These are phyloP conservation scores for Naja naja DNA, from an alignment of 2,113 vertebrate genomes.

Conservation along the genomic window DNA sequence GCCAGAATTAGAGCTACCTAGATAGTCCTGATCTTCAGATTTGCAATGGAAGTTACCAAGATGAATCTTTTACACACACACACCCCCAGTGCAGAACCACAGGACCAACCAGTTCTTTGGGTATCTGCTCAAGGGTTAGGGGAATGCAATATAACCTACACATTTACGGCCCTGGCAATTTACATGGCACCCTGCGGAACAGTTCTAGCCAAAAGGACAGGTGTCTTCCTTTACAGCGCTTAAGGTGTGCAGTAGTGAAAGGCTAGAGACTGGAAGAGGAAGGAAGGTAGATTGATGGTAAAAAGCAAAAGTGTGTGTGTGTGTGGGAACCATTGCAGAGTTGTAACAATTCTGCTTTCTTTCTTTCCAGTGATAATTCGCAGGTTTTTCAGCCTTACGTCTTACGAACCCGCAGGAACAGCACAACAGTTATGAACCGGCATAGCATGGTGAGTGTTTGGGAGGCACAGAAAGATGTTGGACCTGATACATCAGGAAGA, in stretches of 20 bases:
- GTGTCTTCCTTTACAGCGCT: not conserved
- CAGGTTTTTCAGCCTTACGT: slow-evolving; percentile 90
- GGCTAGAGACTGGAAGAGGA: no score
- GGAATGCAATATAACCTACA: not conserved
- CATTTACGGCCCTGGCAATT: not conserved
- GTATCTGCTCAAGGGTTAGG: not conserved
- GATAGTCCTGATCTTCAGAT: not conserved
- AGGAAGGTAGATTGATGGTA: not conserved
- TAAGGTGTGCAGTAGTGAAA: not conserved
- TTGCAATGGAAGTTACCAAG: not conserved
- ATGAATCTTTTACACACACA: not conserved
- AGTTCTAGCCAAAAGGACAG: no score
- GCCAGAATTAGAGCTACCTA: no score
- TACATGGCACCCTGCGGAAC: not conserved
- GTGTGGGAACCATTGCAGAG: not conserved
- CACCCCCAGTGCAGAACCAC: not conserved
- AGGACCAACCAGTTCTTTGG: not conserved
- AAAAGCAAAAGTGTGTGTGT: not conserved
- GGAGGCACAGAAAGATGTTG: not conserved
- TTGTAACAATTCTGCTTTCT: not conserved
- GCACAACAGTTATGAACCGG: slow-evolving; percentile 87
- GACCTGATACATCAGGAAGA: not conserved
- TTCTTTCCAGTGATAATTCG: slow-evolving; percentile 80
- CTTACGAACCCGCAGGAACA: slow-evolving; percentile 86
- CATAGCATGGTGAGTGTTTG: slow-evolving; percentile 82